Conservation (phyloP, 2,888 invertebrate genomes). For the Entomobrya multifasciata region DNA sequence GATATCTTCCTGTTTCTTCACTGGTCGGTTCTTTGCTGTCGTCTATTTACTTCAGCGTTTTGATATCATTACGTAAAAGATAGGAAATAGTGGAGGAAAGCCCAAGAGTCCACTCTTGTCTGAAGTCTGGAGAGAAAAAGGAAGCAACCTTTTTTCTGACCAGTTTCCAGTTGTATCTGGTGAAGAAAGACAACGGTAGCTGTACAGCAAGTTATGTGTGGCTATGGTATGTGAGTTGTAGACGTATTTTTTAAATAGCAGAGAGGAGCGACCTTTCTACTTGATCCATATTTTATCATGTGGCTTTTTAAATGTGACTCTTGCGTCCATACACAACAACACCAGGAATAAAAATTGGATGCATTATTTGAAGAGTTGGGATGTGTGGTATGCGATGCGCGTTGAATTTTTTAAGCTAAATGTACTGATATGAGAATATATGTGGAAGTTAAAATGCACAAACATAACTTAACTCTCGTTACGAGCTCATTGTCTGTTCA, state of each 20-base stretch:
- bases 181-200: conserved; percentile 10
- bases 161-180: conserved; percentile 24
- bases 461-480: conserved; percentile 26
- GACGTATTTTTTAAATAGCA: neutral
- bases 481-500: conserved; percentile 49
- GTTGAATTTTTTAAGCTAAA: conserved; percentile 34
- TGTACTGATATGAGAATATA: neutral
- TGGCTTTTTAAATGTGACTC: conserved; percentile 74
- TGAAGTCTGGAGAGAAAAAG: conserved; percentile 45
- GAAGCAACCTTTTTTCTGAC: conserved; percentile 29
- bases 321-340: conserved; percentile 63
- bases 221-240: neutral
- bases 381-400: too few species aligned
- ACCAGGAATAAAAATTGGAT: neutral
- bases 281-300: conserved; percentile 74
- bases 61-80: conserved; percentile 44
- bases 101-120: conserved; percentile 59
- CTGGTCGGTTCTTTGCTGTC: neutral
- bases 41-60: conserved; percentile 48
- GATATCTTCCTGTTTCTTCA: conserved; percentile 27
- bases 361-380: conserved; percentile 21
- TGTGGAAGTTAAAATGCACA: conserved; percentile 11
- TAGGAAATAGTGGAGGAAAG: conserved; percentile 31
- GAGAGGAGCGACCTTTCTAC: conserved; percentile 42
- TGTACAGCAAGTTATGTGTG: neutral